These are phyloP conservation scores for Aldrovandia affinis DNA, from an alignment of 2,797 vertebrate species.

Conservation along the genomic window DNA sequence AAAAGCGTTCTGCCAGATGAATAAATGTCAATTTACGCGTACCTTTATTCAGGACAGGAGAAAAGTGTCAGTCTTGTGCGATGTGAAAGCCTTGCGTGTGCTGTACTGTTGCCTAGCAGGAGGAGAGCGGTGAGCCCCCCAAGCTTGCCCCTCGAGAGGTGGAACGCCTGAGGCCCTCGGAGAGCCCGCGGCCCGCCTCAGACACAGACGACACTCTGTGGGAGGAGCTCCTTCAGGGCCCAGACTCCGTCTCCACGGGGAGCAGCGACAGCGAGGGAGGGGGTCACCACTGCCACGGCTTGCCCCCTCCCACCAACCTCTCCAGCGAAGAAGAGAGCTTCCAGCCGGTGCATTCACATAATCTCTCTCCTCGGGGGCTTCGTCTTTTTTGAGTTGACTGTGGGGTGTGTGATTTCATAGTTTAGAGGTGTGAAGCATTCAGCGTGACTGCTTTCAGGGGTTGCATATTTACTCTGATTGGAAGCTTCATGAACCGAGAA, in stretches of 20 bases:
- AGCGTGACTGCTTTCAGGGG: background rate
- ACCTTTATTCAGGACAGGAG: background rate
- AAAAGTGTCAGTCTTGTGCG: background rate
- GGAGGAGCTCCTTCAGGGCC: constrained; percentile 93
- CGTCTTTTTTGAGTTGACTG: background rate
- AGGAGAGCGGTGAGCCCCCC: constrained; percentile 51
- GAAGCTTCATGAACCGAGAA: background rate
- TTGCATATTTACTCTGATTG: background rate
- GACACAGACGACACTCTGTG: constrained; percentile 95
- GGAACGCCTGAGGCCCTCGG: constrained; percentile 73
- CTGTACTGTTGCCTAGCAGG: constrained; percentile 18
- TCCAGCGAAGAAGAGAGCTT: constrained; percentile 84
- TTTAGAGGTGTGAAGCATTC: background rate
- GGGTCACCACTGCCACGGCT: constrained; percentile 61
- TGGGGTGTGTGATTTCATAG: background rate
- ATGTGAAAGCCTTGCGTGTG: background rate
- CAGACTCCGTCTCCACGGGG: constrained; percentile 85
- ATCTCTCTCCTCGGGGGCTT: background rate
- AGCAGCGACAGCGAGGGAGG: constrained; percentile 89
- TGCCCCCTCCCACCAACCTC: constrained; percentile 64
- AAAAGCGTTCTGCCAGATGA: background rate
- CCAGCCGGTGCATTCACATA: constrained; percentile 75
- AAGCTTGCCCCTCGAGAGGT: constrained; percentile 52
- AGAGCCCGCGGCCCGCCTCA: constrained; percentile 83
- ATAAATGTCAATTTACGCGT: too few species aligned